Evolutionary conservation across 2,113 vertebrate species (phyloP).

Genomic region (Forbesichthys agassizii): DNA sequence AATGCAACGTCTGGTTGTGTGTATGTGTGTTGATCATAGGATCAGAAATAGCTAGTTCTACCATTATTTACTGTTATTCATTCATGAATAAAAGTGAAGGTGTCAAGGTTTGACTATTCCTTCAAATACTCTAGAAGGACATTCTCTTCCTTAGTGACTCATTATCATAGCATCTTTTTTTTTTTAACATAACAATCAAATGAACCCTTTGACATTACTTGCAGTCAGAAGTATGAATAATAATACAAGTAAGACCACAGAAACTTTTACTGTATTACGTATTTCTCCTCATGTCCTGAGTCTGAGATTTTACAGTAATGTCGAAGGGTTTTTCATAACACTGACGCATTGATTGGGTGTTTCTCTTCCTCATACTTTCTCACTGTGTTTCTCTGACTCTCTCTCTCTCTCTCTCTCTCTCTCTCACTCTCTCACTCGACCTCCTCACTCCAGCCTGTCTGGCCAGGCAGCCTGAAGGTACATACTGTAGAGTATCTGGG

Average conservation of each 20-base stretch:
- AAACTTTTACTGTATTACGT: background rate
- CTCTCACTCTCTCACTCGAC: background rate
- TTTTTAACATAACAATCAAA: too few species aligned
- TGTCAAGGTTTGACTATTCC: too few species aligned
- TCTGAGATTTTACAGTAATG: slow-evolving; percentile 44
- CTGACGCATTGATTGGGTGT: slow-evolving; percentile 58
- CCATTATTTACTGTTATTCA: slow-evolving; percentile 3
- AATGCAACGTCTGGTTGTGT: slow-evolving; percentile 26
- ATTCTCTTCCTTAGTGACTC: background rate
- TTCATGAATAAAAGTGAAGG: slow-evolving; percentile 15
- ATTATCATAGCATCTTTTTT: slow-evolving; percentile 51
- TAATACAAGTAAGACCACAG: background rate
- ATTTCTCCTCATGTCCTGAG: background rate
- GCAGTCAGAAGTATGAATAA: background rate
- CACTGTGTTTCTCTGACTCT: slow-evolving; percentile 19
- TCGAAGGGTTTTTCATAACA: slow-evolving; percentile 62
- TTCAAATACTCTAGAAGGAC: too few species aligned
- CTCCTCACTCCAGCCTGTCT: slow-evolving; percentile 15
- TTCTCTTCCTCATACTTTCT: slow-evolving; percentile 27
- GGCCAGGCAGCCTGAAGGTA: slow-evolving; percentile 15
- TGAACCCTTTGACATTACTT: slow-evolving; percentile 68
- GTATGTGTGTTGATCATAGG: background rate
- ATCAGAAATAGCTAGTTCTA: background rate
- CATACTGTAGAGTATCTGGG: background rate
- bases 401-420: slow-evolving; percentile 19